A percentile compares a stretch with the other conserved stretches of the same genome.
phyloP scores from a whole-genome alignment of 2,797 vertebrate genomes.

The Pampus argenteus region DNA sequence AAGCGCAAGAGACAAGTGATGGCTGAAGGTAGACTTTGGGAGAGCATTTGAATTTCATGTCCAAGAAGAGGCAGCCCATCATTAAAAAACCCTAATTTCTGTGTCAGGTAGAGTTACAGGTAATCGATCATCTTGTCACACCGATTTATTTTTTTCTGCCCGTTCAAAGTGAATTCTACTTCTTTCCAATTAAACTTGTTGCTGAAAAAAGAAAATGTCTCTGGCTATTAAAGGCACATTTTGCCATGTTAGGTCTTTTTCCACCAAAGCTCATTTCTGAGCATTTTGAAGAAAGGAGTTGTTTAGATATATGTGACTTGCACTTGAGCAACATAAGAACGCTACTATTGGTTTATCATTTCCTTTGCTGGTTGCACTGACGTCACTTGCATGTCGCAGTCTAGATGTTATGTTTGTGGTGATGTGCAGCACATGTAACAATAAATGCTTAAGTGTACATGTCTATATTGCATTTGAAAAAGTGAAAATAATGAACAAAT shows the following conservation, averaged over 20 bases:
- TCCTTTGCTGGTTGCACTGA: neutral
- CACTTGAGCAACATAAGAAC: neutral
- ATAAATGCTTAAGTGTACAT: neutral
- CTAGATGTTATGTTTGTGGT: neutral
- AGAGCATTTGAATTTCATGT: constrained; percentile 96
- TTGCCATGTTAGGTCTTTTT: constrained; percentile 81
- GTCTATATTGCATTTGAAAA: neutral
- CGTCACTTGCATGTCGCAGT: neutral
- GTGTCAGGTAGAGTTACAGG: constrained; percentile 95
- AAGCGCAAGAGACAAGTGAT: constrained; percentile 89
- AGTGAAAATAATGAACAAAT: neutral
- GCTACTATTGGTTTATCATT: constrained; percentile 1
- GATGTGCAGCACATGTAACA: neutral
- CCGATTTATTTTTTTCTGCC: constrained; percentile 85
- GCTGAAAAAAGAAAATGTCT: constrained; percentile 85
- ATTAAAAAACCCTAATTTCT: constrained; percentile 96
- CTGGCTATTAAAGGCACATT: constrained; percentile 84
- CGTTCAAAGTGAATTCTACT: constrained; percentile 89
- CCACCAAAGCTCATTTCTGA: constrained; percentile 75
- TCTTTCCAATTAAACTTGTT: constrained; percentile 92
- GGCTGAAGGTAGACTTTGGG: constrained; percentile 92
- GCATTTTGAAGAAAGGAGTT: constrained; percentile 69
- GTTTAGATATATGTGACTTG: neutral
- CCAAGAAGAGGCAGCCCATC: constrained; percentile 93
- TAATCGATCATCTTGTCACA: constrained; percentile 96